phyloP scores from a whole-genome alignment of 2,113 vertebrate genomes.

The Leucopsar rothschildi region DNA sequence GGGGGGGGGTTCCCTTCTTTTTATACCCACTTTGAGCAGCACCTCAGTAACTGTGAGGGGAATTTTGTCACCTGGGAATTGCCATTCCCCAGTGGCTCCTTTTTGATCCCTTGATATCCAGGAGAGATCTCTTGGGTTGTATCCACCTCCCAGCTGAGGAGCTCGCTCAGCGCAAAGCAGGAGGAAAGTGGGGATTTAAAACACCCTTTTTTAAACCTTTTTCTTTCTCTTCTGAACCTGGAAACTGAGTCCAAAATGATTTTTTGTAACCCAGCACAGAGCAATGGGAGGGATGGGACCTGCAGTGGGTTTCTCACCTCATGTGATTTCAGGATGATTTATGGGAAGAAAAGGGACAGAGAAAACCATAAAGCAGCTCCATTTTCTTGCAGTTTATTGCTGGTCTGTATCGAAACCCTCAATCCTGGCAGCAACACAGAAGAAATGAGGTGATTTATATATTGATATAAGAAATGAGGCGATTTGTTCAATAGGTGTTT shows the following conservation, averaged over 20 bases:
- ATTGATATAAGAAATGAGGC: background rate
- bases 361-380: background rate
- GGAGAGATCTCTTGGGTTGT: background rate
- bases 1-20: rapidly evolving
- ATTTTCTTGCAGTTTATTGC: background rate
- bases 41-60: background rate
- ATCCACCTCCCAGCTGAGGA: background rate
- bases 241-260: background rate
- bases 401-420: background rate
- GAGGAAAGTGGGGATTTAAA: background rate
- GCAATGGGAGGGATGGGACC: background rate
- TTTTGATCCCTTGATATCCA: background rate
- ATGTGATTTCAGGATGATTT: rapidly evolving
- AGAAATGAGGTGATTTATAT: background rate
- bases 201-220: background rate
- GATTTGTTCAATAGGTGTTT: background rate
- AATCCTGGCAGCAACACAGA: background rate
- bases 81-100: background rate
- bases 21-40: background rate
- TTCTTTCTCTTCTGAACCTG: background rate
- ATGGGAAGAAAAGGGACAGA: background rate
- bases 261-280: background rate
- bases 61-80: background rate
- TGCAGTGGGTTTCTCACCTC: background rate
- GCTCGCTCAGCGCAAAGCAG: background rate